Conservation (phyloP, 2,888 invertebrate genomes). For the Enoplolaimus lenunculus region DNA sequence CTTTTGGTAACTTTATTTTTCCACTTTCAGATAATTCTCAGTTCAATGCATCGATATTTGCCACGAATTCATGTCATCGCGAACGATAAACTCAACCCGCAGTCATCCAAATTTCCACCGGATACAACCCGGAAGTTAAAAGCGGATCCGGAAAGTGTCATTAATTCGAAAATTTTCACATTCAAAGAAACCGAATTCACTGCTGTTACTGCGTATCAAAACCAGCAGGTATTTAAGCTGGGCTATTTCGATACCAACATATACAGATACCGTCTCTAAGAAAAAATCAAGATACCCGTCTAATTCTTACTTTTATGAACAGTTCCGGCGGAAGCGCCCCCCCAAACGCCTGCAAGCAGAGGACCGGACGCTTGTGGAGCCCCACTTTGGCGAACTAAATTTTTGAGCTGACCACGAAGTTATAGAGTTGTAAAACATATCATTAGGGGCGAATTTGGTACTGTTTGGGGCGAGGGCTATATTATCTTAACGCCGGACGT, state of each 20-base stretch:
- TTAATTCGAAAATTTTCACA: constrained; percentile 83
- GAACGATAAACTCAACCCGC: too few species aligned
- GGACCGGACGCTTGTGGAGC: neutral
- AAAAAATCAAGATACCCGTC: too few species aligned
- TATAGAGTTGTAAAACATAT: too few species aligned
- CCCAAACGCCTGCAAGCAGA: neutral
- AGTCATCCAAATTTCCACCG: too few species aligned
- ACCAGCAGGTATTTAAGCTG: constrained; percentile 62
- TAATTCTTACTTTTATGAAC: too few species aligned
- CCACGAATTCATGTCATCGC: constrained; percentile 88
- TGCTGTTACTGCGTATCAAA: constrained; percentile 97
- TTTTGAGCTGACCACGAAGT: too few species aligned
- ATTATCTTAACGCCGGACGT: too few species aligned
- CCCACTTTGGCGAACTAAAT: too few species aligned
- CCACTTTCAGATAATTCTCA: constrained; percentile 82
- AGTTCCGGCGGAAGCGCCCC: too few species aligned
- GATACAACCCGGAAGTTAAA: constrained; percentile 46
- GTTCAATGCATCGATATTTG: constrained; percentile 99
- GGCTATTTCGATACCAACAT: constrained; percentile 46
- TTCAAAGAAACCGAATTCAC: constrained; percentile 97
- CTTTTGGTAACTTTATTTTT: neutral
- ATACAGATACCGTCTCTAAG: too few species aligned
- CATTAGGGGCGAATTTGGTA: too few species aligned
- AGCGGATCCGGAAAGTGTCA: constrained; percentile 51
- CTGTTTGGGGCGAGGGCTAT: too few species aligned